Evolutionary conservation across 2,797 vertebrate genomes (phyloP).

Genomic region (Anabacerthia variegaticeps): DNA sequence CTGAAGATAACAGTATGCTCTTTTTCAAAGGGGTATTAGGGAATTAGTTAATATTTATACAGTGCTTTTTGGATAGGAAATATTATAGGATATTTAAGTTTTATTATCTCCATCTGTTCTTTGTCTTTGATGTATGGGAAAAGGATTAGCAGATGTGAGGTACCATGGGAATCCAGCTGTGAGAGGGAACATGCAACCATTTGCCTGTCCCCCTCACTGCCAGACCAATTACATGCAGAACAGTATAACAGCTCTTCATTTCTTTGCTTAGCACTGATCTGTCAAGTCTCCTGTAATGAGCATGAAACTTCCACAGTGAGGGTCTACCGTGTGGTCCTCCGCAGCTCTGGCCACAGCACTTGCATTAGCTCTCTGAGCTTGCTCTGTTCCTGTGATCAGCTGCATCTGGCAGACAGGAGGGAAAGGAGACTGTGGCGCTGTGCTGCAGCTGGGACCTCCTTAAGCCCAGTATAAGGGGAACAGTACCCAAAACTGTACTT

Average conservation of each 20-base stretch:
- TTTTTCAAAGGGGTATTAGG: background rate
- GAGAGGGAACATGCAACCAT: background rate
- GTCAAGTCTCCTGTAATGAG: background rate
- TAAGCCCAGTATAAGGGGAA: background rate
- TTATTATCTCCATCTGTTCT: background rate
- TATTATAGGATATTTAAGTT: background rate
- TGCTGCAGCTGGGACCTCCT: background rate
- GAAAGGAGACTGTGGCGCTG: background rate
- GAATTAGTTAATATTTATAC: constrained; percentile 1
- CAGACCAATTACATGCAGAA: background rate
- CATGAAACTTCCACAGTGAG: background rate
- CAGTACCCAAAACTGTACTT: background rate
- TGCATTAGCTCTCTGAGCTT: background rate
- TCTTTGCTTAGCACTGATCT: background rate
- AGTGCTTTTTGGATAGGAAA: background rate
- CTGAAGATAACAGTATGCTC: background rate
- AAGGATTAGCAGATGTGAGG: constrained; percentile 3
- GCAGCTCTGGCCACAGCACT: background rate
- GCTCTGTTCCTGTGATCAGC: background rate
- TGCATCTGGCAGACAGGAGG: background rate
- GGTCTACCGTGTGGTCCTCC: background rate
- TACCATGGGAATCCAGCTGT: background rate
- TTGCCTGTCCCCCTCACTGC: background rate
- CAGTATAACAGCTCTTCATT: background rate
- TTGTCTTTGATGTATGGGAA: background rate